Evolutionary conservation across 2,888 invertebrate species (phyloP).

Genomic region (Nephrocerus scutellatus): DNA sequence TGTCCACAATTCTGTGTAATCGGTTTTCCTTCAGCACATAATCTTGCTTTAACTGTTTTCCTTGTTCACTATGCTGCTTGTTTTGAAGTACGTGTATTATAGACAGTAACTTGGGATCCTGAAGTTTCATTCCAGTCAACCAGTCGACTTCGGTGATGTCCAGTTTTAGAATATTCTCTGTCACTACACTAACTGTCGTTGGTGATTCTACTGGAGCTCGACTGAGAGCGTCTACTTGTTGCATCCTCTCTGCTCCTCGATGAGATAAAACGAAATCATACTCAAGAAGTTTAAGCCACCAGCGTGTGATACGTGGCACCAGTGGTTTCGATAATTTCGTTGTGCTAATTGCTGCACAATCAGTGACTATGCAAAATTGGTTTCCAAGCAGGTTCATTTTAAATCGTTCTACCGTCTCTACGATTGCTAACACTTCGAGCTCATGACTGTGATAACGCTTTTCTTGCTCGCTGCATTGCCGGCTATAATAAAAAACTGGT

Average conservation of each 20-base stretch:
- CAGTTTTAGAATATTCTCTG: slow-evolving; percentile 14
- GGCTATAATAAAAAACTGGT: slow-evolving; percentile 11
- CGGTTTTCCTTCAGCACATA: slow-evolving; percentile 15
- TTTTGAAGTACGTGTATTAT: slow-evolving; percentile 14
- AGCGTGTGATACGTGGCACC: slow-evolving; percentile 21
- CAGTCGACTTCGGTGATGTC: slow-evolving; percentile 17
- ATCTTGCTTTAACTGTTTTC: slow-evolving; percentile 13
- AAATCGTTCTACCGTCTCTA: not conserved
- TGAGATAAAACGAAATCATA: slow-evolving; percentile 22
- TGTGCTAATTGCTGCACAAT: not conserved
- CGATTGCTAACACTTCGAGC: slow-evolving; percentile 1
- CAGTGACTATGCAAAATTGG: not conserved
- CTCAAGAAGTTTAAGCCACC: slow-evolving; percentile 22
- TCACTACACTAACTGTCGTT: too few species aligned
- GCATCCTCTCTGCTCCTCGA: slow-evolving; percentile 18
- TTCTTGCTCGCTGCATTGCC: slow-evolving; percentile 3
- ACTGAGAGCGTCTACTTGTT: slow-evolving; percentile 19
- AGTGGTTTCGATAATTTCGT: slow-evolving; percentile 4
- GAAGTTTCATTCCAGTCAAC: slow-evolving; percentile 20
- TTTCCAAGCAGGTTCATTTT: not conserved
- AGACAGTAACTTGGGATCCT: slow-evolving; percentile 12
- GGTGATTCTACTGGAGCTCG: too few species aligned
- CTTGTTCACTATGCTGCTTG: slow-evolving; percentile 10
- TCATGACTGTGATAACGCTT: slow-evolving; percentile 2
- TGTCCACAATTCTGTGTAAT: slow-evolving; percentile 9